These are phyloP conservation scores for Nothoprocta perdicaria DNA, from an alignment of 2,113 vertebrate genomes.

Conservation along the genomic window DNA sequence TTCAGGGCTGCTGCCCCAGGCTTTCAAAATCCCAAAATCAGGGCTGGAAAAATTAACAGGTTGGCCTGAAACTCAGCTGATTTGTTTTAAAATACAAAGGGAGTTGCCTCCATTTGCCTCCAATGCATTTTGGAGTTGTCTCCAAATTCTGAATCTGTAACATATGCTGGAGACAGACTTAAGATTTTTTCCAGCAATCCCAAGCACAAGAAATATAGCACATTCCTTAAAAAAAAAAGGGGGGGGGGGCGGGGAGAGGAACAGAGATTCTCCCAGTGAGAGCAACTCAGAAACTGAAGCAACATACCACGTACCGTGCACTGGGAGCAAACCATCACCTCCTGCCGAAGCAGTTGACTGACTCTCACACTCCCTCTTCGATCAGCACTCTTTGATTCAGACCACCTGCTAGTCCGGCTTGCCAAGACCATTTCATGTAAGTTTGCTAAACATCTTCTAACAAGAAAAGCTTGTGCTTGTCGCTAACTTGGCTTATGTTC, in stretches of 20 bases:
- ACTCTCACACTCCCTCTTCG: fast-evolving
- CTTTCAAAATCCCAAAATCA: not conserved
- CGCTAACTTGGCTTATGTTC: not conserved
- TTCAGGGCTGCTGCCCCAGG: not conserved
- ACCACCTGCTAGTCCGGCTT: fast-evolving
- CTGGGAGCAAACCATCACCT: not conserved
- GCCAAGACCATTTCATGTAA: not conserved
- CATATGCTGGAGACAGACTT: fast-evolving
- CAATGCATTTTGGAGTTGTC: not conserved
- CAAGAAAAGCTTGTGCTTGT: not conserved
- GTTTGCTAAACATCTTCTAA: not conserved
- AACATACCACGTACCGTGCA: fast-evolving
- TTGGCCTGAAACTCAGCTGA: not conserved
- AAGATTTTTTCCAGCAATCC: not conserved
- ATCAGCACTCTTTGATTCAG: not conserved
- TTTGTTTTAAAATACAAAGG: not conserved
- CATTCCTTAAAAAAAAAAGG: not conserved
- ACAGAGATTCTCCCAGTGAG: not conserved
- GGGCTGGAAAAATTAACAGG: not conserved
- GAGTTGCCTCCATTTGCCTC: no score
- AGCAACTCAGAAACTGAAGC: not conserved
- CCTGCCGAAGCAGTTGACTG: not conserved
- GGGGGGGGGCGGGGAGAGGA: no score
- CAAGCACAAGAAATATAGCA: fast-evolving
- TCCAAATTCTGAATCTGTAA: not conserved